phyloP scores from a whole-genome alignment of 1,140 invertebrate genomes.

The Panulirus ornatus region DNA sequence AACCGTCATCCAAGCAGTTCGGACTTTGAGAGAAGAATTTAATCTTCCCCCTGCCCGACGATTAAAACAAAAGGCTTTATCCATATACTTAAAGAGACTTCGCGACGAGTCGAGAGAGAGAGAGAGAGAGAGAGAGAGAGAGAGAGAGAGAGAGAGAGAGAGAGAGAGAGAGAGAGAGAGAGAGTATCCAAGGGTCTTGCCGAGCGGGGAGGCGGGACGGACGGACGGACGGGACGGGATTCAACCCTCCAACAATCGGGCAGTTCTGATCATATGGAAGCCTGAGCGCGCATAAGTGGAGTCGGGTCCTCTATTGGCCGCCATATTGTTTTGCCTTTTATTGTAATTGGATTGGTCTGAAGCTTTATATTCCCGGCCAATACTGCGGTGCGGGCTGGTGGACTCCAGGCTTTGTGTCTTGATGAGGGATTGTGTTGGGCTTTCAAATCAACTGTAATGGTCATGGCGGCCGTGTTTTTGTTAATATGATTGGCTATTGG shows the following conservation, averaged over 20 bases:
- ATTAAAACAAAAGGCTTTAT: no score
- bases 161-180: constrained; percentile 57
- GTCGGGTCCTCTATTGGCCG: constrained; percentile 57
- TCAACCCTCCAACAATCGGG: constrained; percentile 39
- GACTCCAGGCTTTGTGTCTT: constrained; percentile 50
- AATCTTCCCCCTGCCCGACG: no score
- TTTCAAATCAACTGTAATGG: constrained; percentile 68
- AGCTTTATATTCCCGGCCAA: constrained; percentile 60
- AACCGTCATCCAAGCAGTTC: no score
- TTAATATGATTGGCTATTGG: constrained; percentile 67
- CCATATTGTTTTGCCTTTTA: constrained; percentile 72
- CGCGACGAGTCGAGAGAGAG: no score
- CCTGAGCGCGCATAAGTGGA: constrained; percentile 68
- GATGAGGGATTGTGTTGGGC: constrained; percentile 60
- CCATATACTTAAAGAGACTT: no score
- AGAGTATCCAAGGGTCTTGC: not conserved
- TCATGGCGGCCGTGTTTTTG: constrained; percentile 51
- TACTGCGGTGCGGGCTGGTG: constrained; percentile 20
- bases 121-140: constrained; percentile 42
- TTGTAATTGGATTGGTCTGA: constrained; percentile 67
- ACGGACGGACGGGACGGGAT: constrained; percentile 8
- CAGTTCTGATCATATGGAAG: constrained; percentile 52
- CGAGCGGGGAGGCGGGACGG: no score
- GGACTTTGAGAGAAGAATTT: no score
- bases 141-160: constrained; percentile 57